These are phyloP conservation scores for Apamea crenata DNA, from an alignment of 2,888 invertebrate species.

Conservation along the genomic window DNA sequence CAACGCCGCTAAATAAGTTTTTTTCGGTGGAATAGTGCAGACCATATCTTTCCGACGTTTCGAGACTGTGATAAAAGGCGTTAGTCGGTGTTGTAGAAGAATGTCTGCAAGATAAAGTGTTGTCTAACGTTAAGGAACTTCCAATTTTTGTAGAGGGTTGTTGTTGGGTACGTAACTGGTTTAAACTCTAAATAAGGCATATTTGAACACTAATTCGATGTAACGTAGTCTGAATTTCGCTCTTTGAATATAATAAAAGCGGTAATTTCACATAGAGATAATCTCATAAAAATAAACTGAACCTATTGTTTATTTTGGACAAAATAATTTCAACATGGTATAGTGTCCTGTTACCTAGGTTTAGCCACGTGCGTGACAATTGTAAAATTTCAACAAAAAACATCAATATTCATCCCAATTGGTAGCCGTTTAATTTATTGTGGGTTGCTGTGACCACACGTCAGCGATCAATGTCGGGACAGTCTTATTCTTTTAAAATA, in stretches of 20 bases:
- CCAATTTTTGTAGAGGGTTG: too few species aligned
- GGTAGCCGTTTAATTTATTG: slow-evolving; percentile 45
- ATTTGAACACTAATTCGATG: neutral
- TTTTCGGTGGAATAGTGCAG: too few species aligned
- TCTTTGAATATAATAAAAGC: neutral
- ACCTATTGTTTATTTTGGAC: neutral
- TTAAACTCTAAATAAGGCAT: neutral
- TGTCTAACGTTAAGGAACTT: too few species aligned
- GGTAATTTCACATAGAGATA: too few species aligned
- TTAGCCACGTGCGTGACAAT: neutral
- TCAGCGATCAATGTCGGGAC: neutral
- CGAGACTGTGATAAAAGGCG: too few species aligned
- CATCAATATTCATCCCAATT: slow-evolving; percentile 56
- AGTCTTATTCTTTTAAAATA: slow-evolving; percentile 3
- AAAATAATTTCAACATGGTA: neutral
- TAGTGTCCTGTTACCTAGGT: neutral
- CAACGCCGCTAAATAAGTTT: too few species aligned
- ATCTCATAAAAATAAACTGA: neutral
- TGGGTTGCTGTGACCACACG: slow-evolving; percentile 19
- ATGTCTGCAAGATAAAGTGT: too few species aligned
- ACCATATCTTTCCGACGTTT: too few species aligned
- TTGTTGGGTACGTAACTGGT: too few species aligned
- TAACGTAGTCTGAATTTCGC: neutral
- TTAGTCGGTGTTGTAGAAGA: too few species aligned
- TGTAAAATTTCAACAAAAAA: slow-evolving; percentile 36